Base-by-base conservation (phyloP, 2,888 invertebrate species). In the Sicus ferrugineus region DNA sequence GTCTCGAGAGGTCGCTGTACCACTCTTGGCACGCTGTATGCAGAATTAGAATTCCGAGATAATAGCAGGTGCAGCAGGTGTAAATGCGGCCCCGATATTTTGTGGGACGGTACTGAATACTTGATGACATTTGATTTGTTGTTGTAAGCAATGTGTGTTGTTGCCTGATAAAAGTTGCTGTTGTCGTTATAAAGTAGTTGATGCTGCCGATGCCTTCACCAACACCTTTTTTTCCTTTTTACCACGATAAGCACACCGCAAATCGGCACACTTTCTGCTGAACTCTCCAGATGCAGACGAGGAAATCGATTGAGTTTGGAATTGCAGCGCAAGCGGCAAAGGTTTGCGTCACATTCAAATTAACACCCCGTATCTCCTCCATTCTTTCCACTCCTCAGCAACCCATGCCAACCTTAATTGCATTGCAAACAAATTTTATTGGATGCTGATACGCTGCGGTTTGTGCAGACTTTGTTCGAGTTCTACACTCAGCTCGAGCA, bases 401-500 rank as follows among this genome's bases (percentile, higher is more conserved):
- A 42, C 42, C 21, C 42, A 38, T 16, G 28, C 50, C 50, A 19
- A 46, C 28, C 21, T 58, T 67, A 67, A 67, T 67, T 56, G 67
- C 67, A 67, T 67, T 56, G 67, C 67, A 67, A 67, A 67, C 67
- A 67, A 67, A 67, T 67, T 67, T 67, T 67, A 58, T 67, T 67
- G 67, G 34, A 52, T 64, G 64, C 50, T 34, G 64, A 52, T 52
- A 23, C 52, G 31, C 34, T 64, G 64, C 52, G 64, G 64, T 64
- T 42, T 64, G 38, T 52, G 34, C 21, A 19, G 64, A 34, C 30
- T 34, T 50, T 30, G 31, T 52, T 31, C 31, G 4, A 21, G 50
- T 48, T 31, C 31, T 23, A 14, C 34, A 7, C 34, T 48, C 42
- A 14, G 16, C 42, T 61, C 26, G 26, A 61, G 21, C 23, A 42